These are phyloP conservation scores for Ianthella basta DNA, from an alignment of 37 sponge, comb jelly and placozoan genomes.

Conservation along the genomic window DNA sequence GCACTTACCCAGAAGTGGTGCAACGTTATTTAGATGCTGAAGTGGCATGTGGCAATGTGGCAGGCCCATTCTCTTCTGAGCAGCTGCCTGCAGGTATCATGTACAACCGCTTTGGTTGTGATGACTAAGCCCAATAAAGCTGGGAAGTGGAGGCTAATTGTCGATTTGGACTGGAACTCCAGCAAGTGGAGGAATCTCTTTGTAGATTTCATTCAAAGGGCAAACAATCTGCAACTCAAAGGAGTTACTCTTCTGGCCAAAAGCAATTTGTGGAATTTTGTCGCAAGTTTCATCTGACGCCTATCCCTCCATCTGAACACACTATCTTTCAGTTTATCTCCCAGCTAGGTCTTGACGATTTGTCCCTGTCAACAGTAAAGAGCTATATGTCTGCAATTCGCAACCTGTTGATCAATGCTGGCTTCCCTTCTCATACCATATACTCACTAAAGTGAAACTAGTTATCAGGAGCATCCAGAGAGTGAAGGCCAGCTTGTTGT, in stretches of 20 bases:
- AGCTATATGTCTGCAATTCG: too few species aligned
- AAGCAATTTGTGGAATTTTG: background rate
- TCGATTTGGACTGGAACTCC: conserved; percentile 41
- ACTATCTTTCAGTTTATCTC: background rate
- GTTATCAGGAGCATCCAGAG: too few species aligned
- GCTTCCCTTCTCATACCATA: too few species aligned
- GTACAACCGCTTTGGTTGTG: background rate
- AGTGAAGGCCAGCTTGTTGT: too few species aligned
- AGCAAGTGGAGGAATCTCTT: conserved; percentile 21
- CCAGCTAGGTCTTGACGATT: background rate
- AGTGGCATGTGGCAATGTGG: background rate
- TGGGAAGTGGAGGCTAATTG: conserved; percentile 14
- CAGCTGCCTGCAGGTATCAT: background rate
- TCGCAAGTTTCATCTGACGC: background rate
- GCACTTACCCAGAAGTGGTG: background rate
- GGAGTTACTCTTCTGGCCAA: conserved; percentile 21
- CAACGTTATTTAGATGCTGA: background rate
- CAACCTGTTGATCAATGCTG: too few species aligned
- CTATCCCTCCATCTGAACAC: conserved; percentile 23
- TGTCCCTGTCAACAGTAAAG: background rate
- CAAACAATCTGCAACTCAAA: background rate
- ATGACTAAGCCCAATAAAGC: background rate
- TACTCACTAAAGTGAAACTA: too few species aligned
- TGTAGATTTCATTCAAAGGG: conserved; percentile 23
- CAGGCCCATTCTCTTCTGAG: background rate